A percentile compares a stretch with the other conserved stretches of the same genome.
phyloP scores from a whole-genome alignment of 2,113 vertebrate species.

The Alces alces region DNA sequence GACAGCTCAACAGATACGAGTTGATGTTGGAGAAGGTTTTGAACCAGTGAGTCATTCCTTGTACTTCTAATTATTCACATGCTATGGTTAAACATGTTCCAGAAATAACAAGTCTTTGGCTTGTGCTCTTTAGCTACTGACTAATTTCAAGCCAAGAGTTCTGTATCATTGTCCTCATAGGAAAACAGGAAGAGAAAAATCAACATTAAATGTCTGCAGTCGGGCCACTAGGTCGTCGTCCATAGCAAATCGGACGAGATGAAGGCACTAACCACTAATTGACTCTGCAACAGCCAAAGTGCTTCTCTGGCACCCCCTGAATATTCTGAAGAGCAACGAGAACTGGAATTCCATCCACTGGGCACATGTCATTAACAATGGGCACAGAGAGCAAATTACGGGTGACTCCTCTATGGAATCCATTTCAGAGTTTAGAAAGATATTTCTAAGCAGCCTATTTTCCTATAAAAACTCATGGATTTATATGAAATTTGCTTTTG shows the following conservation, averaged over 20 bases:
- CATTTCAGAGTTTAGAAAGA: not conserved
- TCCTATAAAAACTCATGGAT: not conserved
- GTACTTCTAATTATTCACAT: constrained; percentile 61
- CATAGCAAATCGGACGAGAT: not conserved
- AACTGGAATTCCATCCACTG: not conserved
- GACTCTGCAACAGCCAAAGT: not conserved
- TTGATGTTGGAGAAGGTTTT: constrained; percentile 37
- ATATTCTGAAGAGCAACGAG: not conserved
- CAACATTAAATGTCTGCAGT: constrained; percentile 27
- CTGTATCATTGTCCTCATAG: constrained; percentile 43
- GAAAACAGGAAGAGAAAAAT: constrained; percentile 62
- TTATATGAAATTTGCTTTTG: not conserved
- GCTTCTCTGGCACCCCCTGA: not conserved
- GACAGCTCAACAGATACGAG: not conserved
- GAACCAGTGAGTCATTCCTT: constrained; percentile 60
- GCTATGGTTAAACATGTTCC: constrained; percentile 42
- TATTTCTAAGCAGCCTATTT: not conserved
- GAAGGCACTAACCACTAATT: not conserved
- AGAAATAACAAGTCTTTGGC: constrained; percentile 68
- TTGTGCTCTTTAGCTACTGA: constrained; percentile 56
- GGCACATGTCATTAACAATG: not conserved
- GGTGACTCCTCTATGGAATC: not conserved
- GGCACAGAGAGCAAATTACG: not conserved
- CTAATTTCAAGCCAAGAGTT: constrained; percentile 52
- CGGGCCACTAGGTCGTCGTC: not conserved